phyloP scores from a whole-genome alignment of 2,797 vertebrate species.

The Numenius phaeopus region DNA sequence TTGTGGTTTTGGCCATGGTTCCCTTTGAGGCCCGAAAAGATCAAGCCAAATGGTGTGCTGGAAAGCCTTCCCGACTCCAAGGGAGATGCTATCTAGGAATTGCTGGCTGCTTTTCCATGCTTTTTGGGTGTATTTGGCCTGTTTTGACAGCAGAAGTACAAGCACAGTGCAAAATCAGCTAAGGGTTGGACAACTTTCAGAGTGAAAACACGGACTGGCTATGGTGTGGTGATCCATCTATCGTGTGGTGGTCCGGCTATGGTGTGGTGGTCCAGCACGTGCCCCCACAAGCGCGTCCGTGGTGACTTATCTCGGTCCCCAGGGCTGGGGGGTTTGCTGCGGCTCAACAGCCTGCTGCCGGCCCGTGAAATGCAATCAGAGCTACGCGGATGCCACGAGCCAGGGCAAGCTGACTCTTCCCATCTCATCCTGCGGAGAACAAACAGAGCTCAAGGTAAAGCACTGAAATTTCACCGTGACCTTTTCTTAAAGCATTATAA shows the following conservation, averaged over 20 bases:
- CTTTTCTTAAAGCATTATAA: slow-evolving; percentile 86
- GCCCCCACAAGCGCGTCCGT: neutral
- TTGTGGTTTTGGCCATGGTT: neutral
- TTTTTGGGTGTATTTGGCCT: neutral
- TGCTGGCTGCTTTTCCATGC: neutral
- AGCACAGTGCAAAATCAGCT: neutral
- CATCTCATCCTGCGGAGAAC: slow-evolving; percentile 59
- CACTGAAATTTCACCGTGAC: slow-evolving; percentile 78
- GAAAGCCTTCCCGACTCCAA: neutral
- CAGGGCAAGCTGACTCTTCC: slow-evolving; percentile 61
- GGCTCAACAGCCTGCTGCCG: slow-evolving; percentile 3
- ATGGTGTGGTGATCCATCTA: neutral
- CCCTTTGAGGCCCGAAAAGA: neutral
- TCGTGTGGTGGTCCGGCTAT: neutral
- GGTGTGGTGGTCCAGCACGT: neutral
- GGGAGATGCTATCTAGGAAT: slow-evolving; percentile 30
- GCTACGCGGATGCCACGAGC: slow-evolving; percentile 15
- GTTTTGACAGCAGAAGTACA: neutral
- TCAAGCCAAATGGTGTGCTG: neutral
- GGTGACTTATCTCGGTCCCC: neutral
- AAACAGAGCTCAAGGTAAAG: slow-evolving; percentile 80
- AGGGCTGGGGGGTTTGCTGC: neutral
- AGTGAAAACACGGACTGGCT: neutral
- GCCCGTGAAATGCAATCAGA: slow-evolving; percentile 63
- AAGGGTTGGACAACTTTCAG: neutral